Evolutionary conservation across 2,888 invertebrate species (phyloP).

Genomic region (Erynnis tages): DNA sequence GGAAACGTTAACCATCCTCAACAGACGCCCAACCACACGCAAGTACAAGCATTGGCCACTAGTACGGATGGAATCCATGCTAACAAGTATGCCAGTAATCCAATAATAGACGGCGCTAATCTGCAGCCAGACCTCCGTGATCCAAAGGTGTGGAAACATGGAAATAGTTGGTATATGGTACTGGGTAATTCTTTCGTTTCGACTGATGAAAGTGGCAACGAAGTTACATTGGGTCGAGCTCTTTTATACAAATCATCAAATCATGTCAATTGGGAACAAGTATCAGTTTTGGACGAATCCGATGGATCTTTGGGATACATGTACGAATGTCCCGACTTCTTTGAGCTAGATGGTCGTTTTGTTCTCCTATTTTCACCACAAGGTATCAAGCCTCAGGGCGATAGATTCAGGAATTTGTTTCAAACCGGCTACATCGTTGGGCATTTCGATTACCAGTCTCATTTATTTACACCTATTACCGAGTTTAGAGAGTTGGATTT

Average conservation of each 20-base stretch:
- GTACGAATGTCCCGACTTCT: conserved; percentile 80
- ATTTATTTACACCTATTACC: conserved; percentile 46
- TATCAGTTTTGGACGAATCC: conserved; percentile 51
- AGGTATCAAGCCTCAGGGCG: conserved; percentile 57
- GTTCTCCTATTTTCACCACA: conserved; percentile 70
- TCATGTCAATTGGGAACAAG: conserved; percentile 52
- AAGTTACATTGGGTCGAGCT: conserved; percentile 48
- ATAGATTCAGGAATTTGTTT: conserved; percentile 58
- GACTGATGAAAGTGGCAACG: conserved; percentile 30
- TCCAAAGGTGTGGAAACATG: conserved; percentile 72
- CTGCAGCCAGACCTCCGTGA: conserved; percentile 69
- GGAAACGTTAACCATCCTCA: conserved; percentile 55
- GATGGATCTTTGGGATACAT: conserved; percentile 61
- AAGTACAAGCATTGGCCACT: conserved; percentile 57
- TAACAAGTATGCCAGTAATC: conserved; percentile 55
- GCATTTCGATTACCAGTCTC: conserved; percentile 53
- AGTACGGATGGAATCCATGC: conserved; percentile 59
- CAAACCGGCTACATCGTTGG: conserved; percentile 73
- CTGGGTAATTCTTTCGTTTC: conserved; percentile 58
- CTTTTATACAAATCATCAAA: conserved; percentile 61
- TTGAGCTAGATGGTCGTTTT: conserved; percentile 56
- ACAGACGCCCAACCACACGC: conserved; percentile 47
- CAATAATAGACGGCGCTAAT: conserved; percentile 51
- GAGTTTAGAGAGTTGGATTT: conserved; percentile 58
- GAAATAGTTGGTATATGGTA: conserved; percentile 62